These are phyloP conservation scores for Athalia circularis DNA, from an alignment of 2,888 invertebrate genomes.

Conservation along the genomic window DNA sequence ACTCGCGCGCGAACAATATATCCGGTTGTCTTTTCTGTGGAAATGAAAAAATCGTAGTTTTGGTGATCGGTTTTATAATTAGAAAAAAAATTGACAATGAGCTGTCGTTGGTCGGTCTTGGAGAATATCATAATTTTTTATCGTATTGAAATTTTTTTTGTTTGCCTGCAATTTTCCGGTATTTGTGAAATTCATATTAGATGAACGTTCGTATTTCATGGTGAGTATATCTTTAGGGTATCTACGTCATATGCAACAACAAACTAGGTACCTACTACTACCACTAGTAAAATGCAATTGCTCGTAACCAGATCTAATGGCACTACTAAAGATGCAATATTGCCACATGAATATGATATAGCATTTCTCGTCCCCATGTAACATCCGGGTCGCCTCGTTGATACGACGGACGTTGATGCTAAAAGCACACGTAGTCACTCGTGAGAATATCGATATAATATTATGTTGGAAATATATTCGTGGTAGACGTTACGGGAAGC, in stretches of 20 bases:
- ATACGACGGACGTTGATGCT: background rate
- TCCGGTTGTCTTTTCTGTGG: too few species aligned
- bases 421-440: background rate
- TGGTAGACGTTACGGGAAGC: background rate
- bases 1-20: too few species aligned
- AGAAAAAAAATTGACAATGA: too few species aligned
- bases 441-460: constrained; percentile 22
- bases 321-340: constrained; percentile 71
- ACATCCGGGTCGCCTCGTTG: background rate
- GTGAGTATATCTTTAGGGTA: background rate
- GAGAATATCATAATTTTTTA: too few species aligned
- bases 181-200: too few species aligned
- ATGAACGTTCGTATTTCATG: too few species aligned
- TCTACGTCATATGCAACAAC: background rate
- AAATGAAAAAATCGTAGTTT: too few species aligned
- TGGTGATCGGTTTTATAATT: too few species aligned
- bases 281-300: constrained; percentile 30
- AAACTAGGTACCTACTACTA: background rate
- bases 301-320: constrained; percentile 61
- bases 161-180: too few species aligned
- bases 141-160: too few species aligned
- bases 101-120: too few species aligned
- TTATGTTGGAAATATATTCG: constrained; percentile 11
- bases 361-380: constrained; percentile 49
- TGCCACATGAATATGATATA: constrained; percentile 70